These are phyloP conservation scores for Poeciliopsis infans DNA, from an alignment of 2,797 vertebrate genomes.

Conservation along the genomic window DNA sequence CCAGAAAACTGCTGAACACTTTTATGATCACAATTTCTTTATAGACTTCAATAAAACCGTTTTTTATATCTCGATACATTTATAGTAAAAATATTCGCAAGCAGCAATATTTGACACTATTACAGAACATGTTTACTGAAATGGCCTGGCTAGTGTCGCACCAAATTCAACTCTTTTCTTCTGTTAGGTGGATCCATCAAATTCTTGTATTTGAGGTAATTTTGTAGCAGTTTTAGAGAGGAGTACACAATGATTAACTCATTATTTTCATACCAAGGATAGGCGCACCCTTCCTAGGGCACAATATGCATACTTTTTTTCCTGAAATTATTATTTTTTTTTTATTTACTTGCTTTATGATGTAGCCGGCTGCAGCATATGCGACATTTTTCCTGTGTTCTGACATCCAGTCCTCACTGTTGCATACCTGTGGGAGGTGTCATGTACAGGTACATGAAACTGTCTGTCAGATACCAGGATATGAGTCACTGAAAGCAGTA, in stretches of 20 bases:
- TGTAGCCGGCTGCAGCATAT: neutral
- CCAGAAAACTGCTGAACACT: no score
- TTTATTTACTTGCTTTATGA: neutral
- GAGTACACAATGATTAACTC: no score
- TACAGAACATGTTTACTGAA: neutral
- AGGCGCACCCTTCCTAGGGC: neutral
- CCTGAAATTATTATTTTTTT: neutral
- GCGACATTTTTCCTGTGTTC: neutral
- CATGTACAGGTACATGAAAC: slow-evolving; percentile 21
- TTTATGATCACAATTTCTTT: no score
- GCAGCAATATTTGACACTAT: neutral
- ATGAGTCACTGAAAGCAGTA: slow-evolving; percentile 37
- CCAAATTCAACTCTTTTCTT: no score
- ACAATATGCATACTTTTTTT: neutral
- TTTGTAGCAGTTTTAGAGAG: no score
- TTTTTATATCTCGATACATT: neutral
- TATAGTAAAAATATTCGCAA: neutral
- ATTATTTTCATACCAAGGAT: neutral
- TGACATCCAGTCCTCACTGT: slow-evolving; percentile 7
- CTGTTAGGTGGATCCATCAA: no score
- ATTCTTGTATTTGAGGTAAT: no score
- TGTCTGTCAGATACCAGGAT: slow-evolving; percentile 33
- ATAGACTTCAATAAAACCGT: no score
- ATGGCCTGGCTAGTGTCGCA: no score
- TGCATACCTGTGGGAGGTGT: slow-evolving; percentile 7